Base-by-base conservation (phyloP, 2,888 invertebrate species). In the Machimus rusticus region DNA sequence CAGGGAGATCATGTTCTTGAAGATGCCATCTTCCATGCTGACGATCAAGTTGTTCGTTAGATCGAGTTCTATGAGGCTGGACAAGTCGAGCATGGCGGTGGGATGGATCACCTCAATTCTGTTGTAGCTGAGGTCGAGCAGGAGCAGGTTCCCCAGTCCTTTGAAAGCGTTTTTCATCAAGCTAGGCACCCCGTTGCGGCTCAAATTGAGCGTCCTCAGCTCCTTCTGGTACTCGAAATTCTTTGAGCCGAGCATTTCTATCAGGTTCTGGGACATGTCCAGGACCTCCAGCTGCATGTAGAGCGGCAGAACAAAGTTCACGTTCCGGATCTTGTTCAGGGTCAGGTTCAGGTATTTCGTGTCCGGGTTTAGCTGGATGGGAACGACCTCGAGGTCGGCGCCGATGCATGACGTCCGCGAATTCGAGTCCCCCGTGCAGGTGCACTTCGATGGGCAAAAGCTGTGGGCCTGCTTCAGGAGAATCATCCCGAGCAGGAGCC, bases 311-410 rank as follows among this genome's bases (percentile, higher is more conserved):
- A 96, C 95, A 92, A 96, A 96, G 89, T 96, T 95, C 8, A 98
- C 94, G 91, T 95, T 95, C 91, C 95, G 94, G 91, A 98, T 97
- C 90, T 95, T 95, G 93, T 98, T 98, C 91, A 95, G 94, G n/a
- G 96, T 96, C 87, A 98, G 95, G 91, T 96, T 96, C 91, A 98
- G 96, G 92, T 96, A 95, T 86, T 95, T 95, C 82, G 97, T 95
- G 92, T 97, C 97, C 66, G 98, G 98, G 93, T 98, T 98, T 89
- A 98, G 94, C 91, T 97, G 97, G 90, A 97, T 97, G 88, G 98
- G 98, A 86, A 98, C 96, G 90, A 97, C 96, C 92, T 97, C 97
- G 89, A 98, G 94, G 88, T 95, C 95, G 86, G 97, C 96, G 90
- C 95, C 95, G 89, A 95, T 95, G 92, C 98, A 98, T 89, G 95